Percentiles rank a stretch among this genome's conserved stretches.
phyloP scores from a whole-genome alignment of 2,113 vertebrate genomes.

The Vombatus ursinus region DNA sequence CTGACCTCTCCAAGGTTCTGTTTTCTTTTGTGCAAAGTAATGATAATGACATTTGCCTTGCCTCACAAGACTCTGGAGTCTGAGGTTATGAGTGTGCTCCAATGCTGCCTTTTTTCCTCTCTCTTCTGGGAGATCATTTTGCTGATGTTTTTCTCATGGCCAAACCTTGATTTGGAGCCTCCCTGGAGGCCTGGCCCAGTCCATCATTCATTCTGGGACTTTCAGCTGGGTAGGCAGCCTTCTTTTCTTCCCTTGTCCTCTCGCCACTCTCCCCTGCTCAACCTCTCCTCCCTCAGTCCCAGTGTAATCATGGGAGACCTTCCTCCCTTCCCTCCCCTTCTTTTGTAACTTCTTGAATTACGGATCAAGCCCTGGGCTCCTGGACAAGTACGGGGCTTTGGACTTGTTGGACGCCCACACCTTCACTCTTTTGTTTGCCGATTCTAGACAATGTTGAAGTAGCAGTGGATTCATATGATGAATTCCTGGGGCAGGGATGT shows the following conservation, averaged over 20 bases:
- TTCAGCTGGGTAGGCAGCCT: not conserved
- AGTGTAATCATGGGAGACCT: not conserved
- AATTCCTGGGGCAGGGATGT: not conserved
- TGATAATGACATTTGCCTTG: not conserved
- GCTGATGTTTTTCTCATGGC: constrained; percentile 3
- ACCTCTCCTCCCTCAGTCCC: not conserved
- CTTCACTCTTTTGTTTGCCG: constrained; percentile 5
- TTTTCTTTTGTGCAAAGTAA: not conserved
- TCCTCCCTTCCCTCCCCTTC: not conserved
- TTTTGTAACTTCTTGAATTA: constrained; percentile 45
- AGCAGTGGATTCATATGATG: constrained; percentile 1
- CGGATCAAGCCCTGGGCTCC: constrained; percentile 36
- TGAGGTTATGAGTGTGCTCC: not conserved
- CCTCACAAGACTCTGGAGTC: not conserved
- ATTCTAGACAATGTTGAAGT: not conserved
- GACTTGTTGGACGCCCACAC: not conserved
- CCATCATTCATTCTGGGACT: not conserved
- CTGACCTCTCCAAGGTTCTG: not conserved
- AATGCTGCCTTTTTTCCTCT: not conserved
- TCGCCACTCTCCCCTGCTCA: constrained; percentile 2
- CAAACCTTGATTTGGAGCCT: not conserved
- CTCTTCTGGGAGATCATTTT: constrained; percentile 22
- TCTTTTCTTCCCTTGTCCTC: not conserved
- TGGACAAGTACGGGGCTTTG: not conserved
- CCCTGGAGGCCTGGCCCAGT: not conserved